Evolutionary conservation across 2,888 invertebrate species (phyloP), one percentile per base, ranked within the genome.

Genomic region (Gymnoscelis rufifasciata): DNA sequence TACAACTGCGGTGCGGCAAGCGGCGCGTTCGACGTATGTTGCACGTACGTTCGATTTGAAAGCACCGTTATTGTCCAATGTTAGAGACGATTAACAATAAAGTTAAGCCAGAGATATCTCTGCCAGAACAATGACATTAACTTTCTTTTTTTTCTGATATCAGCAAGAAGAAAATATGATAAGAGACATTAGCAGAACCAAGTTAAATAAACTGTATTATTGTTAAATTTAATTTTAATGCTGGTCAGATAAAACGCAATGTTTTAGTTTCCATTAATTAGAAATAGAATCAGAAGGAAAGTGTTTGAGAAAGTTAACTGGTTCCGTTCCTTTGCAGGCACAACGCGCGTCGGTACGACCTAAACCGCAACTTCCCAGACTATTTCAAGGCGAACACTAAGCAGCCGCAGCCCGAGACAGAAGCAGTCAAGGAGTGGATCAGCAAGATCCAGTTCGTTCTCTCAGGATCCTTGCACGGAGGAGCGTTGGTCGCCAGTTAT

Each of bases 281-380:
- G 33, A 15, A 33, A 37, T 15, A n/a, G n/a, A 23, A 46, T 19
- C 19, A 43, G 39, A 45, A 52, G 53, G 37, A 50, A 46, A 47
- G 33, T 49, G 31, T 38, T 40, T 13, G 31, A 26, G 47, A 42
- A 47, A 38, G 12, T 42, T 23, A 47, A 35, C 46, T 43, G 30
- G 30, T 40, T 40, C 23, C 37, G 10, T 40, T 44, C 38, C 35
- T 41, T 56, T 58, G 64, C 13, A 94, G 95, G 63, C 94, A 95
- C 76, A 97, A 97, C 75, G 93, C 96, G 0, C 91, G 94, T 28
- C 95, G 95, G 4, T 95, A 94, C 71, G 98, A 98, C 74, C 83
- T 98, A 63, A 98, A 98, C 83, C 92, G 98, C 44, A 98, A 98
- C 87, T 98, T 98, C 83, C 98, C 98, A 0, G 98, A 98, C 81